Evolutionary conservation across 2,797 vertebrate genomes (phyloP).

Genomic region (Loris lydekkerianus): DNA sequence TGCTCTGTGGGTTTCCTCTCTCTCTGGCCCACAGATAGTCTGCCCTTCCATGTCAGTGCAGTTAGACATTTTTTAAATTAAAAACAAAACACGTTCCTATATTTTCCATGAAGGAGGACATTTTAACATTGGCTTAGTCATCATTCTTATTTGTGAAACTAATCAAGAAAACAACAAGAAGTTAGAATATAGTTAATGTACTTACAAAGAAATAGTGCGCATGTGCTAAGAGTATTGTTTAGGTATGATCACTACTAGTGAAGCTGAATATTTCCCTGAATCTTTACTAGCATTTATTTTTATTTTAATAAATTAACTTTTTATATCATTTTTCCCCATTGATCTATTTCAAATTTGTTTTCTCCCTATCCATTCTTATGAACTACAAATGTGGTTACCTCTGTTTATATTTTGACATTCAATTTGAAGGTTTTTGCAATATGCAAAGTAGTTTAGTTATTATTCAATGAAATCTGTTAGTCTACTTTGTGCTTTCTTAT

Average conservation of each 20-base stretch:
- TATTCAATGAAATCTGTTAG: neutral
- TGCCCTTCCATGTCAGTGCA: neutral
- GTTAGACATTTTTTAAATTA: neutral
- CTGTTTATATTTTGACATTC: constrained; percentile 4
- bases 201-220: neutral
- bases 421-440: neutral
- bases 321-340: neutral
- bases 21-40: neutral
- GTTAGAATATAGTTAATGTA: neutral
- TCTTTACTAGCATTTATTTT: constrained; percentile 8
- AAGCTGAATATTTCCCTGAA: neutral
- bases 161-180: neutral
- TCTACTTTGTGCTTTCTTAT: neutral
- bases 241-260: neutral
- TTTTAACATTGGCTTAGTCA: neutral
- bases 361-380: neutral
- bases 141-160: neutral
- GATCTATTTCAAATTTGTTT: neutral
- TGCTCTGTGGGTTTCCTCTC: neutral
- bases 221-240: neutral
- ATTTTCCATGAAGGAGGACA: neutral
- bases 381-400: neutral
- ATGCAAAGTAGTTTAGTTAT: constrained; percentile 11
- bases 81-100: neutral
- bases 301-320: neutral